Percentiles rank a stretch among this genome's conserved stretches.
These are phyloP conservation scores for Microtus oregoni DNA, from an alignment of 2,113 vertebrate genomes.

Conservation along the genomic window DNA sequence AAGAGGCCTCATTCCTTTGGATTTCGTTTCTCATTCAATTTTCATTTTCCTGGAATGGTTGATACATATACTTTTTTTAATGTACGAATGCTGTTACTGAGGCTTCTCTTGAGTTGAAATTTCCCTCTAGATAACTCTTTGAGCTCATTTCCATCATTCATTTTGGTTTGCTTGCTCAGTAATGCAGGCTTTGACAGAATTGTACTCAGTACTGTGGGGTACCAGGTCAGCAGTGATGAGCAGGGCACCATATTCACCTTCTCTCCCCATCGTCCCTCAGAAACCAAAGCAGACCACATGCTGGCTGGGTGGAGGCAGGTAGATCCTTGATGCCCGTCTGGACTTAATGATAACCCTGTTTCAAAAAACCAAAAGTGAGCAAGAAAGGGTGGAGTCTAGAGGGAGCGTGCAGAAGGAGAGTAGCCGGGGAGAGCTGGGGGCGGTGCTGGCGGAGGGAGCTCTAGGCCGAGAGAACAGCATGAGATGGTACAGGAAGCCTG, in stretches of 20 bases:
- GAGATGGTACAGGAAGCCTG: constrained; percentile 55
- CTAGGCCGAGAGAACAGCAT: neutral
- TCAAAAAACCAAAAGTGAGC: neutral
- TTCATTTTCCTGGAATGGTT: constrained; percentile 35
- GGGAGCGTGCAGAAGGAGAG: neutral
- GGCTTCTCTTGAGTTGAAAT: constrained; percentile 50
- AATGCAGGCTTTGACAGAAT: neutral
- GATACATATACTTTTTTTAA: neutral
- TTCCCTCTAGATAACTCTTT: constrained; percentile 28
- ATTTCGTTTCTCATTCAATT: constrained; percentile 10
- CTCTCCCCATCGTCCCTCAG: neutral
- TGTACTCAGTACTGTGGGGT: neutral
- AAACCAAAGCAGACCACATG: neutral
- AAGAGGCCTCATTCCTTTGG: neutral
- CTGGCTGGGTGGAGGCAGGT: neutral
- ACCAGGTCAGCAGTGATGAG: neutral
- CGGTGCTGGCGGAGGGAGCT: neutral
- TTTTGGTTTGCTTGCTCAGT: neutral
- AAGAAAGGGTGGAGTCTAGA: neutral
- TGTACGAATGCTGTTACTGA: neutral
- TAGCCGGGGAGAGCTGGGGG: neutral
- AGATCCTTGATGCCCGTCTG: neutral
- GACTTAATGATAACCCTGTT: neutral
- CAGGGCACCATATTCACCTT: neutral
- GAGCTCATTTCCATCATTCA: constrained; percentile 38